Conservation (phyloP, 2,888 invertebrate genomes). For the Harmothoe impar region DNA sequence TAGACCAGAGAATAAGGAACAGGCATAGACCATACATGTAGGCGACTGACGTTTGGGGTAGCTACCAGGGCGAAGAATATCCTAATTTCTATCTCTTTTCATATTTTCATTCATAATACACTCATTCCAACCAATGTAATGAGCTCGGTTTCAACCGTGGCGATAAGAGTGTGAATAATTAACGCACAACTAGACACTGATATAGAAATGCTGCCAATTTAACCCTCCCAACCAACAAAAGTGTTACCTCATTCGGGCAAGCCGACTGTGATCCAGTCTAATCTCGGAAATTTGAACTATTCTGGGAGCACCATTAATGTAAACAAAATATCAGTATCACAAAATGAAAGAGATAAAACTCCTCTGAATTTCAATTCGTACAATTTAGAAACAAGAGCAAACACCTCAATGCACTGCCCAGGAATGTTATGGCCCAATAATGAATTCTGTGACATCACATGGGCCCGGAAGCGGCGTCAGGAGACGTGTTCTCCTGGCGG, state of each 20-base stretch:
- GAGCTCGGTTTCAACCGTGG: background rate
- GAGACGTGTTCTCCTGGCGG: background rate
- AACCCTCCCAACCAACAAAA: too few relatives aligned
- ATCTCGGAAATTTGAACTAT: too few relatives aligned
- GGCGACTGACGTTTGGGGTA: too few relatives aligned
- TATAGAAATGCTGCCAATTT: background rate
- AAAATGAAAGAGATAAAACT: background rate
- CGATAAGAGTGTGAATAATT: slow-evolving; percentile 5
- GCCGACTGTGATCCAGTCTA: too few relatives aligned
- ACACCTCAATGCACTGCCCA: background rate
- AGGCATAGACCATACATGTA: too few relatives aligned
- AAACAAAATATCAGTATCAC: too few relatives aligned
- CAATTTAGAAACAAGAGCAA: background rate
- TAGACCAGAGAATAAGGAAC: too few relatives aligned
- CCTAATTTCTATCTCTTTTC: too few relatives aligned
- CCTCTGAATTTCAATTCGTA: too few relatives aligned
- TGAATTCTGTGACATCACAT: slow-evolving; percentile 26
- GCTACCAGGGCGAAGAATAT: too few relatives aligned
- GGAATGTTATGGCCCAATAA: background rate
- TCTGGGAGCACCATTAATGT: too few relatives aligned
- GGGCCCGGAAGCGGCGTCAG: background rate
- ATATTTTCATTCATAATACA: background rate
- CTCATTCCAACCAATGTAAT: background rate
- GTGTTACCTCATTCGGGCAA: too few relatives aligned
- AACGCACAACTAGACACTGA: background rate